These are phyloP conservation scores for Caenorhabditis doughertyi DNA, from an alignment of 2,888 invertebrate species.

Conservation along the genomic window DNA sequence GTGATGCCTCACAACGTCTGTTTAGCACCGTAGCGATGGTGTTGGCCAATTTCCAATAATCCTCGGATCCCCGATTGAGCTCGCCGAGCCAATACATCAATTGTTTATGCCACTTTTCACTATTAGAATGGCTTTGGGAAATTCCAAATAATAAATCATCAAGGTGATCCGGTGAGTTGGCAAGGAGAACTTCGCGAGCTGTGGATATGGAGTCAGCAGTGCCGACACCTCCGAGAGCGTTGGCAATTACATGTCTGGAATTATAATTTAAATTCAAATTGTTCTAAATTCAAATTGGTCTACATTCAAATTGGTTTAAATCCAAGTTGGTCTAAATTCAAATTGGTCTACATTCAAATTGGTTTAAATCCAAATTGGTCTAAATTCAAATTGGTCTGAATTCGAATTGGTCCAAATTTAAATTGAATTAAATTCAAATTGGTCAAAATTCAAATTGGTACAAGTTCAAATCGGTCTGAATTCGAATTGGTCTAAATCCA, in stretches of 20 bases:
- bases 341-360: too few relatives aligned
- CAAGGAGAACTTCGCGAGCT: slow-evolving; percentile 64
- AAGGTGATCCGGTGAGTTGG: slow-evolving; percentile 62
- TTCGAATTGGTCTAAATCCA: too few relatives aligned
- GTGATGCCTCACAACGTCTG: slow-evolving; percentile 68
- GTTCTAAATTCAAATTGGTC: too few relatives aligned
- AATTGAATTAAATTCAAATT: too few relatives aligned
- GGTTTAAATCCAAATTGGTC: too few relatives aligned
- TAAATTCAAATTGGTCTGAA: too few relatives aligned
- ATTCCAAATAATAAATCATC: slow-evolving; percentile 70
- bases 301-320: too few relatives aligned
- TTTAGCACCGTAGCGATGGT: slow-evolving; percentile 71
- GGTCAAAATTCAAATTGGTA: too few relatives aligned
- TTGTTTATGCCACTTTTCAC: slow-evolving; percentile 73
- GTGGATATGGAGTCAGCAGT: slow-evolving; percentile 63
- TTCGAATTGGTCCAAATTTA: too few relatives aligned
- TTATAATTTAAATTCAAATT: too few relatives aligned
- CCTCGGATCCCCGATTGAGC: not conserved
- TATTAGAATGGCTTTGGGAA: slow-evolving; percentile 58
- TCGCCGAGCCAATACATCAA: slow-evolving; percentile 70
- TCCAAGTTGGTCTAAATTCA: too few relatives aligned
- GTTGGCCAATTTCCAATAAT: slow-evolving; percentile 73
- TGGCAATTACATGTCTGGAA: slow-evolving; percentile 64
- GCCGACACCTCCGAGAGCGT: slow-evolving; percentile 71
- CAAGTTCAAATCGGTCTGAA: too few relatives aligned